Conservation (phyloP, 1,140 invertebrate species). For the Cyclargus thomasi region DNA sequence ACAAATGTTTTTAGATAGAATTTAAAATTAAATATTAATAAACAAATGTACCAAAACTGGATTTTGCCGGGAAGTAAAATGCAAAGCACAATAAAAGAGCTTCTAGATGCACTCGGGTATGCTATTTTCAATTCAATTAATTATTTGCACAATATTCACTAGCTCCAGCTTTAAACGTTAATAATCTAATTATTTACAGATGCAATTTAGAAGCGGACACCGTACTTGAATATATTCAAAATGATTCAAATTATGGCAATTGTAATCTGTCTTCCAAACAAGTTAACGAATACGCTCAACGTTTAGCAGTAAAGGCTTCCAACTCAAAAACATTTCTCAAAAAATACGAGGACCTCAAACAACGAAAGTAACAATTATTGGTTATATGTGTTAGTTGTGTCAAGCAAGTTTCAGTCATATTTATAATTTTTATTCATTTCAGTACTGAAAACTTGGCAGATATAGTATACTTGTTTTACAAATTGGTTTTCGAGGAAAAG, state of each 20-base stretch:
- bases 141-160: background rate
- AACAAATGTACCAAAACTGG: constrained; percentile 65
- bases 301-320: constrained; percentile 59
- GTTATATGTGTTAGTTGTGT: no score
- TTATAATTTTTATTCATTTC: constrained; percentile 32
- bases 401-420: background rate
- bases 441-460: constrained; percentile 68
- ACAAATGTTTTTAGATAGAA: constrained; percentile 26
- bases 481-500: constrained; percentile 67
- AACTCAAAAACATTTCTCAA: constrained; percentile 66
- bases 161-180: background rate
- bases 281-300: constrained; percentile 66
- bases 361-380: constrained; percentile 52
- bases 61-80: constrained; percentile 59
- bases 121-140: constrained; percentile 23
- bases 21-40: background rate
- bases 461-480: constrained; percentile 63
- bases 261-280: constrained; percentile 63
- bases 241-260: constrained; percentile 70
- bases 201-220: constrained; percentile 69
- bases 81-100: constrained; percentile 69
- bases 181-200: constrained; percentile 48
- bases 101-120: constrained; percentile 69
- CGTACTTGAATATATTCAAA: constrained; percentile 69
- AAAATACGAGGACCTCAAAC: constrained; percentile 70